Evolutionary conservation across 2,113 vertebrate species (phyloP), one percentile per base, ranked within the genome.

Genomic region (Apistogramma diplotaenia): DNA sequence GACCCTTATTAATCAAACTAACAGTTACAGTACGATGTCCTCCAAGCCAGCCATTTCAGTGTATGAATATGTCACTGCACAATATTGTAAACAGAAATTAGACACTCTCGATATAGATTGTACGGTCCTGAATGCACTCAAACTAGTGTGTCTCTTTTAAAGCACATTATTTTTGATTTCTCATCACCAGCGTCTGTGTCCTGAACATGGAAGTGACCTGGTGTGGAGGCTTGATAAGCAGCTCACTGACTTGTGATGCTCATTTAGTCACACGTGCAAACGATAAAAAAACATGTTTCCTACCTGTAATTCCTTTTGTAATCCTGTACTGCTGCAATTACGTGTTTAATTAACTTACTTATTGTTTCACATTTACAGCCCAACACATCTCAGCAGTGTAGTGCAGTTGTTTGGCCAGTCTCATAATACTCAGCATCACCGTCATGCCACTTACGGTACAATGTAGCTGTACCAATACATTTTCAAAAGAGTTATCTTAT

Each of bases 101-200:
- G 77, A 89, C 85, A 84, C 87, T 90, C 81, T 87, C 65, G 76
- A 77, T 62, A 81, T 87, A 86, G 82, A 91, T 89, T 83, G 79
- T 88, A 87, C 78, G 79, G 84, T 89, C 81, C 87, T 80, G 73
- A 89, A 79, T 85, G 91, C 93, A 93, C 93, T 92, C 86, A 67
- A 71, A 89, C 77, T 90, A 79, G 79, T 82, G 90, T 89, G 89
- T 90, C 81, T 60, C 83, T 91, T 91, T 90, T 77, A 90, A 92
- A 87, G 87, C 94, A 94, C 92, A 70, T 62, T 29, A 31, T 33
- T 85, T 93, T 89, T 87, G 51, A 90, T 90, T 91, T 84, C 76
- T 85, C 79, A 76, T 90, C 90, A 86, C 89, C 29, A 43, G 86
- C 85, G 79, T 91, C 58, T 87, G 72, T 90, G 77, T 85, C 74